phyloP scores from a whole-genome alignment of 53 echinoderm and acorn worm species.

The Antedon mediterranea region DNA sequence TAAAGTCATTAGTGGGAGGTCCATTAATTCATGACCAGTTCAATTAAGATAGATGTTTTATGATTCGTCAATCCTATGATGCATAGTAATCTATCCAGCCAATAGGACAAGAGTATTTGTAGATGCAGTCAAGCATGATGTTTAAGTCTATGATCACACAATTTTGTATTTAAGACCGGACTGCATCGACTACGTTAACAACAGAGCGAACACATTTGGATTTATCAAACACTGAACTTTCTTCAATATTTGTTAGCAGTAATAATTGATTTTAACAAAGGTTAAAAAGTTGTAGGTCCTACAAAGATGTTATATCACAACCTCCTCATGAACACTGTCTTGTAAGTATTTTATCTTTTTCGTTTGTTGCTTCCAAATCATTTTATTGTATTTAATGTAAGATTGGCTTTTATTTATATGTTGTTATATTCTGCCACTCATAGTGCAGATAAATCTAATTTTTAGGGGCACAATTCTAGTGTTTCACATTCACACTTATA shows the following conservation, averaged over 20 bases:
- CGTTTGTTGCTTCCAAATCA: no score
- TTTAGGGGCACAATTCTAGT: no score
- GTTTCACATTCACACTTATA: no score
- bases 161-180: not conserved
- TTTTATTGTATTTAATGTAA: no score
- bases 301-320: not conserved
- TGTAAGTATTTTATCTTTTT: not conserved
- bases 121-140: not conserved
- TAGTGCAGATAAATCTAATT: no score
- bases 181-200: not conserved
- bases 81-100: not conserved
- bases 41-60: not conserved
- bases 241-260: no score
- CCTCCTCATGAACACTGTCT: not conserved
- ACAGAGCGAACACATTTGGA: not conserved
- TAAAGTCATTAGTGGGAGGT: not conserved
- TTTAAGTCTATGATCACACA: not conserved
- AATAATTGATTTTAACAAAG: not conserved
- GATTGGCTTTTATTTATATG: no score
- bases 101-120: not conserved
- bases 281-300: not conserved
- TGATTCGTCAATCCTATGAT: not conserved
- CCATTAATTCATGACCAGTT: not conserved
- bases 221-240: not conserved
- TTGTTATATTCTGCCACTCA: no score